Percentiles rank a stretch among this genome's conserved stretches.
These are phyloP conservation scores for Enteromius argenteus DNA, from an alignment of 2,797 vertebrate species.

Conservation along the genomic window DNA sequence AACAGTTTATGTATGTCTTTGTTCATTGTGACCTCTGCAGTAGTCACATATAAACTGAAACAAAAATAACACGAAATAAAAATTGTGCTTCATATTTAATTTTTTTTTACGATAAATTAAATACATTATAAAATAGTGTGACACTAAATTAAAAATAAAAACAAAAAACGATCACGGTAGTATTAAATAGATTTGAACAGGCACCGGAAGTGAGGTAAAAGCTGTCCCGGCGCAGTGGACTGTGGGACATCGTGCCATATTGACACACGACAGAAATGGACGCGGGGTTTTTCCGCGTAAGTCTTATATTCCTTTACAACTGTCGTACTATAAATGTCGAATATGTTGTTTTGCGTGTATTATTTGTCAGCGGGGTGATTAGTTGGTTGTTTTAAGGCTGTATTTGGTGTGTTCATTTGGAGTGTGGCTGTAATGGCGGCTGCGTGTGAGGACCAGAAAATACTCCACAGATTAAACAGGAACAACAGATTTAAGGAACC, in stretches of 20 bases:
- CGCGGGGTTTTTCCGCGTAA: constrained; percentile 90
- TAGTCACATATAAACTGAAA: background rate
- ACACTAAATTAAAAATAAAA: background rate
- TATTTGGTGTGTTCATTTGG: constrained; percentile 4
- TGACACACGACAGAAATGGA: constrained; percentile 78
- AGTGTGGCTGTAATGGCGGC: constrained; percentile 43
- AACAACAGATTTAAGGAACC: background rate
- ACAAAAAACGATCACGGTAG: background rate
- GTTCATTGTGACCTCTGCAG: background rate
- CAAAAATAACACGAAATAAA: background rate
- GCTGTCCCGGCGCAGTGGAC: constrained; percentile 53
- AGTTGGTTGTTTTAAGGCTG: background rate
- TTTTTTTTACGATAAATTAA: background rate
- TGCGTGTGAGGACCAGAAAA: constrained; percentile 16
- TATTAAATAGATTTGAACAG: background rate
- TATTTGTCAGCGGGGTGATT: background rate
- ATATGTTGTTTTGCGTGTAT: background rate
- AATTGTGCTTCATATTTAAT: background rate
- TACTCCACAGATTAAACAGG: constrained; percentile 15
- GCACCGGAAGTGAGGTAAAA: constrained; percentile 43
- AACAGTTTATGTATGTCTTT: constrained; percentile 30
- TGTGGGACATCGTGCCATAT: constrained; percentile 67
- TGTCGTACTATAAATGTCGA: background rate
- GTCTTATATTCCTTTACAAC: constrained; percentile 49
- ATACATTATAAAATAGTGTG: background rate